A percentile compares a stretch with the other conserved stretches of the same genome.
Conservation (phyloP, 2,888 invertebrate genomes). For the Rhingia rostrata region DNA sequence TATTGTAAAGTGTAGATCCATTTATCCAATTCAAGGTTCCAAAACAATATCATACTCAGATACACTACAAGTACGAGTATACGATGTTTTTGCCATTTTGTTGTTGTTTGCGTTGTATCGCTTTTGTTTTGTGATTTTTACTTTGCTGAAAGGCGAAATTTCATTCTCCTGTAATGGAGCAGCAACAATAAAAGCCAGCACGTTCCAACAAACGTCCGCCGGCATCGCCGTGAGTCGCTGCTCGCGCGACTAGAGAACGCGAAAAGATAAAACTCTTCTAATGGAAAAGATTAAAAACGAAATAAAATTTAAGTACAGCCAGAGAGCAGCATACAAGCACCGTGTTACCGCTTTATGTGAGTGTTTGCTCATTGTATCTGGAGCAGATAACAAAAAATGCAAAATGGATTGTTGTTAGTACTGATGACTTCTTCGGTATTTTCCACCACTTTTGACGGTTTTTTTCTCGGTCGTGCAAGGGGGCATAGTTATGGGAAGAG, state of each 20-base stretch:
- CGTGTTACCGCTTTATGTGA: conserved; percentile 54
- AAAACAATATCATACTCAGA: conserved; percentile 48
- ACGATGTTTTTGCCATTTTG: conserved; percentile 20
- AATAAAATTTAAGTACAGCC: conserved; percentile 68
- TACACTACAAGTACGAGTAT: background rate
- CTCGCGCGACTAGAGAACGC: conserved; percentile 19
- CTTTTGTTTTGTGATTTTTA: conserved; percentile 41
- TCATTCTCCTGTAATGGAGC: conserved; percentile 44
- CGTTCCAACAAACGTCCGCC: conserved; percentile 4
- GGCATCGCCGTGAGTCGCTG: background rate
- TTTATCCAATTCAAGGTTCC: conserved; percentile 68
- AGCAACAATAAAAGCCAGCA: conserved; percentile 49
- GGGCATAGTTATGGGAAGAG: conserved; percentile 32
- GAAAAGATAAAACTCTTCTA: conserved; percentile 61
- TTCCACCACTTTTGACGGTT: conserved; percentile 9
- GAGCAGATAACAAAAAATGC: conserved; percentile 70
- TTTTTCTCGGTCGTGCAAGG: background rate
- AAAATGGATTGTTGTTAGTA: conserved; percentile 64
- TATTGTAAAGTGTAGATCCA: conserved; percentile 55
- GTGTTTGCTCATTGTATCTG: conserved; percentile 72
- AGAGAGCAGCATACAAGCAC: conserved; percentile 29
- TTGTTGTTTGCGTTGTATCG: conserved; percentile 11
- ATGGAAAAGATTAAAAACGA: conserved; percentile 71
- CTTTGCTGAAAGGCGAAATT: conserved; percentile 40
- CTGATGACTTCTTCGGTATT: conserved; percentile 38